phyloP scores from a whole-genome alignment of 2,797 vertebrate genomes.

The Urosaurus nigricauda region DNA sequence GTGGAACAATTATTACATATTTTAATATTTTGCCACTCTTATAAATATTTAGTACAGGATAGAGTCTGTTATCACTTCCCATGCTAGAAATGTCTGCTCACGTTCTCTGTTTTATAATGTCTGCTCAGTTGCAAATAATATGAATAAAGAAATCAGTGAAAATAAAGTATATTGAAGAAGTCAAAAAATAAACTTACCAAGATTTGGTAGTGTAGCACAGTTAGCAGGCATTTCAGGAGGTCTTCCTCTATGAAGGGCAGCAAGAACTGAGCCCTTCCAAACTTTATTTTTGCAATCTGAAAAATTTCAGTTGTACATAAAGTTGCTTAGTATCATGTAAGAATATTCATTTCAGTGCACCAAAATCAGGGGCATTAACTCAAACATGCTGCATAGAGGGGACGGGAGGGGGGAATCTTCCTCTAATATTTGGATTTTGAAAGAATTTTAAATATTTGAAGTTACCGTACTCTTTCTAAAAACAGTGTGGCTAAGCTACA shows the following conservation, averaged over 20 bases:
- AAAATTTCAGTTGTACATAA: constrained; percentile 65
- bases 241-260: constrained; percentile 96
- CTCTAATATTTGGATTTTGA: not conserved
- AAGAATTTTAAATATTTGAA: not conserved
- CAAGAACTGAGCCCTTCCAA: constrained; percentile 92
- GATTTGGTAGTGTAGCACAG: constrained; percentile 84
- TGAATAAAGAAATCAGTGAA: not conserved
- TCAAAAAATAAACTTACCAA: constrained; percentile 81
- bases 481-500: not conserved
- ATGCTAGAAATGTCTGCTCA: not conserved
- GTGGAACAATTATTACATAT: not conserved
- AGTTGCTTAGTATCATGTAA: constrained; percentile 43
- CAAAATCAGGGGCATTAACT: not conserved
- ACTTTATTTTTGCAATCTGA: constrained; percentile 88
- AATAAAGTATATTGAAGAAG: not conserved
- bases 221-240: constrained; percentile 94
- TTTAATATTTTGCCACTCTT: not conserved
- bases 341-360: constrained; percentile 21
- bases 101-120: not conserved
- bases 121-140: not conserved
- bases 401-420: too few species aligned
- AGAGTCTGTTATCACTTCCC: not conserved
- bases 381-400: not conserved
- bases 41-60: not conserved
- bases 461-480: not conserved